phyloP scores from a whole-genome alignment of 2,888 invertebrate species.

The Drosophila cracens region DNA sequence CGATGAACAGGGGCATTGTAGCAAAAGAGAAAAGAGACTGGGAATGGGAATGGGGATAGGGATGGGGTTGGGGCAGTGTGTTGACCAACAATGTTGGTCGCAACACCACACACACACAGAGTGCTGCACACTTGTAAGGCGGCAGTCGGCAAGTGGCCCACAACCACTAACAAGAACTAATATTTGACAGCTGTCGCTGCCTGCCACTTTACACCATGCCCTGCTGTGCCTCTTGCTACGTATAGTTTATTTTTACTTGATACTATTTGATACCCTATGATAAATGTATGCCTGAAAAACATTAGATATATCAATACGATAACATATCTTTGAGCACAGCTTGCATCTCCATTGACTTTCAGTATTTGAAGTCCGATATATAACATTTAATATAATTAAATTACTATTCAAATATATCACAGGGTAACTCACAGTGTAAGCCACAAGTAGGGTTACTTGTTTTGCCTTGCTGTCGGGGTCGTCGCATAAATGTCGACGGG shows the following conservation, averaged over 20 bases:
- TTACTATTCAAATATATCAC: not conserved
- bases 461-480: slow-evolving; percentile 23
- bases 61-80: slow-evolving; percentile 48
- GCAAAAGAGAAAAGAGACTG: not conserved
- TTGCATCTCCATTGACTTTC: not conserved
- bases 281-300: not conserved
- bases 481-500: slow-evolving; percentile 62
- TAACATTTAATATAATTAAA: not conserved
- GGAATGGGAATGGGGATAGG: slow-evolving; percentile 6
- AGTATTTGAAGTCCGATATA: not conserved
- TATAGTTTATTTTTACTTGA: slow-evolving; percentile 4
- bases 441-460: not conserved
- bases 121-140: slow-evolving; percentile 11
- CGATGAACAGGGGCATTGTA: slow-evolving; percentile 30
- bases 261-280: slow-evolving; percentile 16
- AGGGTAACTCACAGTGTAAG: slow-evolving; percentile 3
- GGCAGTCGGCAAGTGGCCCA: slow-evolving; percentile 35
- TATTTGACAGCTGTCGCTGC: slow-evolving; percentile 58
- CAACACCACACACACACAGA: slow-evolving; percentile 21
- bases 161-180: slow-evolving; percentile 61
- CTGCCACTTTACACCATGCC: slow-evolving; percentile 8
- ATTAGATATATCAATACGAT: not conserved
- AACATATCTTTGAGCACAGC: too few relatives aligned
- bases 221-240: slow-evolving; percentile 2
- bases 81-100: slow-evolving; percentile 80